phyloP scores from a whole-genome alignment of 1,140 invertebrate species.

The Diorhabda carinulata region DNA sequence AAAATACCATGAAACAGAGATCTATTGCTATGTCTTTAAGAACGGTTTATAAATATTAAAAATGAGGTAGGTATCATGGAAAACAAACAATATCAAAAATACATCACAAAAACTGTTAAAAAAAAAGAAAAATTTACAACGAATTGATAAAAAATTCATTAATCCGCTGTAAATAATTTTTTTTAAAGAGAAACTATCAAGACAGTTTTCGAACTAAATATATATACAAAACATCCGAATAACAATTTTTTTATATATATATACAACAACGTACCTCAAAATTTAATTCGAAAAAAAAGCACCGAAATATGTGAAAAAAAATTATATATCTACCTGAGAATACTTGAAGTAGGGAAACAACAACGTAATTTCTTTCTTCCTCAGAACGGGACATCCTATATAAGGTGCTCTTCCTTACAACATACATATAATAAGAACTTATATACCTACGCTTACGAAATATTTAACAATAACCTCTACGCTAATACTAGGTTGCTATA shows the following conservation, averaged over 20 bases:
- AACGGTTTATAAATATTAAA: slow-evolving; percentile 29
- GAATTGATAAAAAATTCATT: too few species aligned
- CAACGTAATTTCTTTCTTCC: not conserved
- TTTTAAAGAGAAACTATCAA: too few species aligned
- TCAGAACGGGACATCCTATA: not conserved
- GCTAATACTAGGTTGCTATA: slow-evolving; percentile 35
- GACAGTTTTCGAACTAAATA: too few species aligned
- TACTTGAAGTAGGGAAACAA: too few species aligned
- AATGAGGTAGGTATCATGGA: slow-evolving; percentile 40
- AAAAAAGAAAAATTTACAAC: too few species aligned
- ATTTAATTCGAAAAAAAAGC: slow-evolving; percentile 12
- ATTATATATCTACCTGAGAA: not conserved
- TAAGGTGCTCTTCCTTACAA: slow-evolving; percentile 10
- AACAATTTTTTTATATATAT: slow-evolving; percentile 17
- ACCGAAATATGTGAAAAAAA: too few species aligned
- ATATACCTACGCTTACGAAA: slow-evolving; percentile 42
- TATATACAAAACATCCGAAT: not conserved
- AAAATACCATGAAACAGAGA: slow-evolving; percentile 34
- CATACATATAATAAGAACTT: slow-evolving; percentile 31
- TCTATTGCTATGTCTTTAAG: slow-evolving; percentile 28
- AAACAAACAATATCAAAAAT: slow-evolving; percentile 41
- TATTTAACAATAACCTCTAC: slow-evolving; percentile 47
- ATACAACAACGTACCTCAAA: slow-evolving; percentile 32
- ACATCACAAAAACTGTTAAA: slow-evolving; percentile 32
- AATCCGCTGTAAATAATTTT: too few species aligned